Evolutionary conservation across 2,113 vertebrate genomes (phyloP).

Genomic region (Corythornis madagascariensis): DNA sequence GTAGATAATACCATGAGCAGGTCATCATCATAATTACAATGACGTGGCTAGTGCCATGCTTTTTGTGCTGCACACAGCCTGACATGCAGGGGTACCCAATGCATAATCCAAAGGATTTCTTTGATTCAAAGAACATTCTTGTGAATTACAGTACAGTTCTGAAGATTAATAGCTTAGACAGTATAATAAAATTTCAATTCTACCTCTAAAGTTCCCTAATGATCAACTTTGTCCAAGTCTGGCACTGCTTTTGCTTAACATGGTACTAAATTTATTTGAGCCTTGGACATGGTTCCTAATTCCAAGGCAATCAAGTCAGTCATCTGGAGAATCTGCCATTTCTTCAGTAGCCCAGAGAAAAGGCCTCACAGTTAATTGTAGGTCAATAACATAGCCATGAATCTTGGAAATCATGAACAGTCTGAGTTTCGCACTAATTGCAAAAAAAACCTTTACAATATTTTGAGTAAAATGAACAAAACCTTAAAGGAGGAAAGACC

Average conservation of each 20-base stretch:
- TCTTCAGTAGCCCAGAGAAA: neutral
- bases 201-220: neutral
- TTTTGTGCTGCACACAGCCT: neutral
- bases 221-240: neutral
- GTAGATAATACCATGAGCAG: too few species aligned
- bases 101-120: neutral
- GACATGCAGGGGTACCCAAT: neutral
- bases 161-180: neutral
- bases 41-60: too few species aligned
- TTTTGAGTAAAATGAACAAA: neutral
- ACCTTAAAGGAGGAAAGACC: neutral
- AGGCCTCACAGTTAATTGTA: neutral
- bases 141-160: neutral
- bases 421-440: neutral
- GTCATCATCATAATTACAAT: too few species aligned
- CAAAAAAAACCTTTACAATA: neutral
- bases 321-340: neutral
- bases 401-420: neutral
- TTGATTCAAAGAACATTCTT: neutral
- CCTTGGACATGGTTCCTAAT: neutral
- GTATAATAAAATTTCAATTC: neutral
- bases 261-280: neutral
- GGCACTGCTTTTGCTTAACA: accelerated
- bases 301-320: neutral
- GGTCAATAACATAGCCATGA: neutral